Conservation (phyloP, 1,140 invertebrate species). For the Amphibalanus amphitrite region DNA sequence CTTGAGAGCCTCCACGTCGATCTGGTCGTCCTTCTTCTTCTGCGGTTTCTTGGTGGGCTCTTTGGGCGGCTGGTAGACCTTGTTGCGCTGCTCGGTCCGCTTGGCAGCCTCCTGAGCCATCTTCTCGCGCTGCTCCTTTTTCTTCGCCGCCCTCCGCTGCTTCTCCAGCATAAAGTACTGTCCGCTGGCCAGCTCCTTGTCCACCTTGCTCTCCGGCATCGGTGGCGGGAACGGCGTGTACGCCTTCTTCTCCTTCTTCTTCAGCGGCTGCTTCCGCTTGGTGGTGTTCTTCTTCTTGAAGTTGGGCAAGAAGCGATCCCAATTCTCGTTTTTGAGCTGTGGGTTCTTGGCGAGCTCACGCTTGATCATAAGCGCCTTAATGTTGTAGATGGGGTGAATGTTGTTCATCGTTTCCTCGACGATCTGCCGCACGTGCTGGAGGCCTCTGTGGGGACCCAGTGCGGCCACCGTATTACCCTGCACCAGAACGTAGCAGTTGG, state of each 20-base stretch:
- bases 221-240: slow-evolving; percentile 97
- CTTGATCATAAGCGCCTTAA: slow-evolving; percentile 97
- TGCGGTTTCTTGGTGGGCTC: slow-evolving; percentile 32
- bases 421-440: slow-evolving; percentile 62
- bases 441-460: slow-evolving; percentile 83
- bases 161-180: slow-evolving; percentile 89
- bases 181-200: slow-evolving; percentile 80
- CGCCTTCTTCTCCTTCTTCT: slow-evolving; percentile 64
- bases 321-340: slow-evolving; percentile 56
- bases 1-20: slow-evolving; percentile 49
- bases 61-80: slow-evolving; percentile 65
- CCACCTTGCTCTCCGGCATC: slow-evolving; percentile 80
- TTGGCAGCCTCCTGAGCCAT: slow-evolving; percentile 37
- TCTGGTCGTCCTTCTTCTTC: slow-evolving; percentile 21
- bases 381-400: slow-evolving; percentile 98
- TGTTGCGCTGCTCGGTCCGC: slow-evolving; percentile 54
- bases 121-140: slow-evolving; percentile 55
- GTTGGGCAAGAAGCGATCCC: slow-evolving; percentile 93
- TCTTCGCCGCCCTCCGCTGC: slow-evolving; percentile 50
- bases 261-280: slow-evolving; percentile 69
- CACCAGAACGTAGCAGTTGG: slow-evolving; percentile 91
- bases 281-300: slow-evolving; percentile 82
- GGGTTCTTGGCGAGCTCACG: slow-evolving; percentile 63
- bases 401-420: slow-evolving; percentile 98
- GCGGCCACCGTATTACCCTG: slow-evolving; percentile 97